Evolutionary conservation across 2,888 invertebrate species (phyloP).

Genomic region (Cloeon dipterum): DNA sequence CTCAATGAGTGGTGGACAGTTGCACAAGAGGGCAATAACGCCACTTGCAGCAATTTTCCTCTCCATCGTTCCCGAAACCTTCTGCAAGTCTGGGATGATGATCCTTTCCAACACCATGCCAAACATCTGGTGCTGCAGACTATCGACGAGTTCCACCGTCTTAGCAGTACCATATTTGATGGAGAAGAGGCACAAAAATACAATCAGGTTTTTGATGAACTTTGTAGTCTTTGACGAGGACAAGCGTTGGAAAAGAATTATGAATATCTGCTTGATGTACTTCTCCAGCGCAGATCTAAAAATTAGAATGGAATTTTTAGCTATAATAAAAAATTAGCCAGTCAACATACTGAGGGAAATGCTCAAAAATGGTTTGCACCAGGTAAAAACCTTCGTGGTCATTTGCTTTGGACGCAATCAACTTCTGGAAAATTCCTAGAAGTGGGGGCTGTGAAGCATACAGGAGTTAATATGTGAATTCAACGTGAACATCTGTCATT

Average conservation of each 20-base stretch:
- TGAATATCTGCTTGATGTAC: conserved; percentile 69
- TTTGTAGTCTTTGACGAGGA: conserved; percentile 88
- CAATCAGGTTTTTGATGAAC: conserved; percentile 71
- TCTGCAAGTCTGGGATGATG: conserved; percentile 64
- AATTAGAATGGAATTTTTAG: not conserved
- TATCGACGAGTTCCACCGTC: conserved; percentile 57
- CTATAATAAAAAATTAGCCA: not conserved
- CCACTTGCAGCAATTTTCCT: conserved; percentile 83
- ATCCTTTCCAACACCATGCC: conserved; percentile 86
- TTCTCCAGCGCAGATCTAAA: conserved; percentile 13
- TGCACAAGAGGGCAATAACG: conserved; percentile 60
- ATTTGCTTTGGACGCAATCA: conserved; percentile 83
- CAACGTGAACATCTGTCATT: conserved; percentile 10
- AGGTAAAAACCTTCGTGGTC: conserved; percentile 93
- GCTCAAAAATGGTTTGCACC: conserved; percentile 61
- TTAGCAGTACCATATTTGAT: conserved; percentile 53
- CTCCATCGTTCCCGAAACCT: conserved; percentile 59
- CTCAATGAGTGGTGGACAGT: conserved; percentile 40
- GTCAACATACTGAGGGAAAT: conserved; percentile 58
- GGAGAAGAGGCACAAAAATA: conserved; percentile 73
- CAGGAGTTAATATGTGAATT: conserved; percentile 7
- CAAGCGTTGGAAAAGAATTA: conserved; percentile 79
- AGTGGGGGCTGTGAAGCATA: conserved; percentile 40
- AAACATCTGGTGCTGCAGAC: conserved; percentile 83
- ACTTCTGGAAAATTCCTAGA: conserved; percentile 87